A percentile compares a stretch with the other conserved stretches of the same genome.
Conservation (phyloP, 2,113 vertebrate genomes). For the Solea solea region DNA sequence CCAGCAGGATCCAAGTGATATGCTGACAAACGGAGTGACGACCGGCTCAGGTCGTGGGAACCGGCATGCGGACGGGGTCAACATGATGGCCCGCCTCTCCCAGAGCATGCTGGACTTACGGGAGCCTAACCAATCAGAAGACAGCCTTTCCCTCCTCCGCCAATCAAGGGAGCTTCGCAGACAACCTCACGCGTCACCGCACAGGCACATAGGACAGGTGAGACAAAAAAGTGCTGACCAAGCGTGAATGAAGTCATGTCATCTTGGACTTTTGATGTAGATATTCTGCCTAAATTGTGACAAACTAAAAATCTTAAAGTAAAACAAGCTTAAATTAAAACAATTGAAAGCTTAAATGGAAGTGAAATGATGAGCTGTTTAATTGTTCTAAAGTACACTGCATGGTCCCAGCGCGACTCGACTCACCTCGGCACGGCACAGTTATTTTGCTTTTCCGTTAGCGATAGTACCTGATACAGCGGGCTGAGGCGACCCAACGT, state of each 20-base stretch:
- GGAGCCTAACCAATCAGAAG: conserved; percentile 51
- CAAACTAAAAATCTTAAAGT: neutral
- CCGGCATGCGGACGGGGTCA: conserved; percentile 68
- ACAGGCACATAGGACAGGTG: conserved; percentile 74
- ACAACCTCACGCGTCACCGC: conserved; percentile 43
- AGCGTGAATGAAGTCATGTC: no score
- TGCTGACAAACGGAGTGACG: conserved; percentile 58
- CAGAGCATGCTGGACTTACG: conserved; percentile 84
- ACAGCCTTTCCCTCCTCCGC: conserved; percentile 49
- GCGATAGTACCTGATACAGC: no score
- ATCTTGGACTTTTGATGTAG: no score
- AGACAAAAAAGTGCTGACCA: conserved; percentile 5
- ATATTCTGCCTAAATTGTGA: neutral
- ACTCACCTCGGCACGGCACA: no score
- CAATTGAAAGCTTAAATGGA: neutral
- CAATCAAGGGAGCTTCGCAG: conserved; percentile 66
- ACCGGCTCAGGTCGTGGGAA: conserved; percentile 57
- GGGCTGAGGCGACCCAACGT: no score
- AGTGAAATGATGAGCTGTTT: no score
- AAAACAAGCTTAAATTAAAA: neutral
- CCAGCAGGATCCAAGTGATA: conserved; percentile 29
- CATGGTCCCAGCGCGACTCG: no score
- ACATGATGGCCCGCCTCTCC: conserved; percentile 83
- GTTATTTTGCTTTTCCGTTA: no score
- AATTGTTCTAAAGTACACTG: no score